Base-by-base conservation (phyloP, 2,113 vertebrate genomes). In the Rhea pennata region DNA sequence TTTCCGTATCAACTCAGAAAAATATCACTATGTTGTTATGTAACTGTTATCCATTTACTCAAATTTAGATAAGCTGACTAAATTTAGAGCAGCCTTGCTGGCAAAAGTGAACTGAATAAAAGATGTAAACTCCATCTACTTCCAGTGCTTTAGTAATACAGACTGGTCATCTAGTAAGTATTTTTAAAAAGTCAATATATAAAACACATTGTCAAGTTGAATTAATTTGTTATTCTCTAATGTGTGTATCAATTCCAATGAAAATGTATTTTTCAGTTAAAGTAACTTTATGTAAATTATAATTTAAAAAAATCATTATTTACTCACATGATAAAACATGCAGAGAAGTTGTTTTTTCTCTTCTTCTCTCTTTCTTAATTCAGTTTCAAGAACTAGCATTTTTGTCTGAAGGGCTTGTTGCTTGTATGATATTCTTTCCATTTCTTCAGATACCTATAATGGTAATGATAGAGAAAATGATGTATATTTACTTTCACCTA, bases 361-460 rank as follows among this genome's bases (percentile, higher is more conserved):
- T 62, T 98, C 98, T 29, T 98, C 98, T 71, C 78, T 95, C 89
- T 97, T 96, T 93, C 95, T 98, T 91, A 98, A 98, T 96, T 99
- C 98, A 29, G 96, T 95, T 97, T 99, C 98, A 90, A 99, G 98
- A 92, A 97, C 90, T 54, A 98, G 78, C 94, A 99, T 96, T 97
- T 98, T 98, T 81, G 83, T 89, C 95, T 98, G 98, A 85, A 99
- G 98, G 42, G 83, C 92, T 50, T 93, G 97, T 53, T 99, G 98
- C 96, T 91, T 98, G 59, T 96, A 93, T 26, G 83, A 93, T 6
- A 97, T 97, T 85, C 98, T 98, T 80, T 97, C 98, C 94, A 96
- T 95, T 74, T 99, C 98, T 95, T 98, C 98, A 74, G 92, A 97
- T 70, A 99, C 97, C 99, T 99, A 56, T 58, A 94, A 96, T 72